Evolutionary conservation across 2,797 vertebrate species (phyloP).

Genomic region (Cossypha caffra): DNA sequence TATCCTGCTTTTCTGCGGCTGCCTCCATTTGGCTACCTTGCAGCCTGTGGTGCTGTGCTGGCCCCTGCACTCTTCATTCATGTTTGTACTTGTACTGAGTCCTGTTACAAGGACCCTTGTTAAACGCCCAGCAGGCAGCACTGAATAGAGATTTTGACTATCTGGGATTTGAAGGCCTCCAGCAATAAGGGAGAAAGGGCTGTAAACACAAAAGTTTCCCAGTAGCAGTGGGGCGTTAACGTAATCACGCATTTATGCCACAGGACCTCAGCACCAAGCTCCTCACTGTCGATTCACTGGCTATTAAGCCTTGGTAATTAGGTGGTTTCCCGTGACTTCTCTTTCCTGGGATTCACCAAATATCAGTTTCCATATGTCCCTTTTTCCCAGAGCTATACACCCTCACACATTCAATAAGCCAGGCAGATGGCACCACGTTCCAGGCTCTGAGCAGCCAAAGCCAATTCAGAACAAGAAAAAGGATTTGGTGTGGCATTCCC

Average conservation of each 20-base stretch:
- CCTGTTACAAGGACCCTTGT: constrained; percentile 78
- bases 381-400: constrained; percentile 35
- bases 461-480: constrained; percentile 1
- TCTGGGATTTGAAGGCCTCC: constrained; percentile 75
- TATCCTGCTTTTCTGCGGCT: constrained; percentile 70
- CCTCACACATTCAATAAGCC: background rate
- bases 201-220: constrained; percentile 75
- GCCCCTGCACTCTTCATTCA: constrained; percentile 80
- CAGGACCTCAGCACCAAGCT: constrained; percentile 54
- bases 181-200: constrained; percentile 72
- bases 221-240: constrained; percentile 67
- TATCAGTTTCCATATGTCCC: constrained; percentile 58
- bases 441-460: constrained; percentile 5
- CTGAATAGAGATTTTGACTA: constrained; percentile 79
- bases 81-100: constrained; percentile 73
- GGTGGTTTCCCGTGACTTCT: constrained; percentile 56
- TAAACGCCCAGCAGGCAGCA: constrained; percentile 81
- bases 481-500: background rate
- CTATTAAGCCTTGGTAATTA: constrained; percentile 54
- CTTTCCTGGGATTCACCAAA: constrained; percentile 27
- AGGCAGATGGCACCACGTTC: constrained; percentile 13
- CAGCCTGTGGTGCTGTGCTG: constrained; percentile 75
- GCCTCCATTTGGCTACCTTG: constrained; percentile 73
- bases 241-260: constrained; percentile 66
- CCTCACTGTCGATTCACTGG: constrained; percentile 31